phyloP scores from a whole-genome alignment of 2,797 vertebrate species.

The Rousettus madagascariensis region DNA sequence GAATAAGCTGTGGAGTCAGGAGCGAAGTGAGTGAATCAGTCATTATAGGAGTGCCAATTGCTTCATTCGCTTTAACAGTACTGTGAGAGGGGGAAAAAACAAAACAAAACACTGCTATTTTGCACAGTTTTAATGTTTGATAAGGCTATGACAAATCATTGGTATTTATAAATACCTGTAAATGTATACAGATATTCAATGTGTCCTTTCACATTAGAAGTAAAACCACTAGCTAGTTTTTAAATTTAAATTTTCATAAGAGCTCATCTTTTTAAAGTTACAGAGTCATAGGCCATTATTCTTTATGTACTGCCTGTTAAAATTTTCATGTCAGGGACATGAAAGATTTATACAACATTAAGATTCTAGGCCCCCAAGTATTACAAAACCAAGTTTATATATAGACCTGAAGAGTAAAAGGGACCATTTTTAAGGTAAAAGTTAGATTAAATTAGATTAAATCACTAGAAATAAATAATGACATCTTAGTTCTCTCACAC shows the following conservation, averaged over 20 bases:
- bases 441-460: background rate
- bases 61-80: background rate
- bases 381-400: background rate
- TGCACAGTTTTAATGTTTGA: background rate
- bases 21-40: background rate
- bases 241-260: slow-evolving; percentile 24
- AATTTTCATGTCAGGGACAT: slow-evolving; percentile 45
- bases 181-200: background rate
- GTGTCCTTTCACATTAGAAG: background rate
- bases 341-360: slow-evolving; percentile 31
- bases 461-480: slow-evolving; percentile 30
- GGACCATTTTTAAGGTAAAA: slow-evolving; percentile 19
- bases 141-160: background rate
- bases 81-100: background rate
- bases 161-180: background rate
- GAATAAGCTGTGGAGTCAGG: background rate
- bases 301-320: slow-evolving; percentile 29
- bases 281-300: background rate
- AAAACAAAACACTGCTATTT: background rate
- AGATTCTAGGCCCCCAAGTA: background rate
- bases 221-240: slow-evolving; percentile 11
- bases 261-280: slow-evolving; percentile 44
- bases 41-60: background rate
- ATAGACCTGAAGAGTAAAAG: background rate
- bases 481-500: slow-evolving; percentile 37